Base-by-base conservation (phyloP, 1,140 invertebrate genomes). In the Holcopasites calliopsidis region DNA sequence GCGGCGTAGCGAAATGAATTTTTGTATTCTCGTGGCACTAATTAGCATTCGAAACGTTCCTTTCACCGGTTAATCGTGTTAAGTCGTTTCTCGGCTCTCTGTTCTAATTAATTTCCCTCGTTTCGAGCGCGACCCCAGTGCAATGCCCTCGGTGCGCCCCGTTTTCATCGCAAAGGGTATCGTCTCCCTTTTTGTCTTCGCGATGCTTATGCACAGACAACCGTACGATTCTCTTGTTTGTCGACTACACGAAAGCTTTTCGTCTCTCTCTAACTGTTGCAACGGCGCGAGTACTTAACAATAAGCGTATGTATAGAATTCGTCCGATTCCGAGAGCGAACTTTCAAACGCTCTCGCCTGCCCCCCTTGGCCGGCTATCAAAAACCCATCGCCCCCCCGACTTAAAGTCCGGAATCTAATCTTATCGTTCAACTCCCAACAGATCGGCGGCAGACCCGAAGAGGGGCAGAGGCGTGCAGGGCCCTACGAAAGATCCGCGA, bases 71-170 rank as follows among this genome's bases (percentile, higher is more conserved):
- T 65, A 65, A 65, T 65, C 33, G 47, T 35, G 31, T 65, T 65
- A 65, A 50, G 44, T 65, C 21, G n/a, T 33, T 65, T 62, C 40
- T 62, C 40, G 44, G 60, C 11, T 38, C 31, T 13, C 13, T 13
- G 62, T 65, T 35, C 47, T 50, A 69, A 54, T 69, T 50, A 57
- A 55, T 57, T 69, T 57, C 26, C 35, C 38, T 57, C 23, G 52
- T 69, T 57, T 33, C 16, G 38, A 57, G 40, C 21, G 10, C n/a
- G 2, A 5, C 23, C 2, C 1, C n/a, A 13, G 6, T 16, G 35
- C 44, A 44, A 62, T 18, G 26, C 23, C 44, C 13, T 31, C 26
- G 40, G 40, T 62, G 3, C 3, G 2, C 26, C 40, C 11, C 42
- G 7, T 69, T 31, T 55, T 42, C n/a, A 40, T 42, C 33, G 31